Evolutionary conservation across 2,113 vertebrate species (phyloP), one percentile per base, ranked within the genome.

Genomic region (Hypomesus transpacificus): DNA sequence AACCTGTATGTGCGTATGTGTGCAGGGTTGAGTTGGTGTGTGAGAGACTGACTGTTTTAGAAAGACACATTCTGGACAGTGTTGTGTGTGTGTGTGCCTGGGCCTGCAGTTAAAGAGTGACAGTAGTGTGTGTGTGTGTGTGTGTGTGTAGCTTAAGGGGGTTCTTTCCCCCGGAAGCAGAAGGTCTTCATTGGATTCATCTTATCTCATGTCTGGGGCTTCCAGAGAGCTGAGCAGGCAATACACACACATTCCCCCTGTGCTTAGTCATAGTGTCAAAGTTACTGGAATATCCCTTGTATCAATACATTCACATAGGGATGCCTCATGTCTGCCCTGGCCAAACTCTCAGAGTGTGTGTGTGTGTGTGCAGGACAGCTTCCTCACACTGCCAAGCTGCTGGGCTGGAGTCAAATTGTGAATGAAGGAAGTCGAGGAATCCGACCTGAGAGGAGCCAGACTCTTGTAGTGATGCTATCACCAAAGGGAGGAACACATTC

Each of bases 141-240:
- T 52, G 70, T 66, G 64, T 58, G 50, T 66, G 50, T 57, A 26
- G 69, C 59, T 71, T 63, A 73, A 58, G 84, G 86, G 78, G 54
- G 71, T 81, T 70, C 51, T 78, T 83, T 87, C 80, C 71, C 70
- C 65, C 54, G 1, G 34, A 81, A 83, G 72, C 84, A 86, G 79
- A 84, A 78, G 76, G 79, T 86, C 84, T 83, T 81, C 82, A 79
- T 70, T 79, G 76, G 83, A 86, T 87, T 86, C 79, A 68, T 21
- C 74, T 89, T 89, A 90, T 89, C 81, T 88, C 84, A 87, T 85
- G 87, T 87, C 85, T 90, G 83, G 77, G 75, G 81, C 74, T 75
- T 84, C 81, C 83, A 84, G 83, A 87, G 85, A 85, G 68, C 34
- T 50, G 56, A 84, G 78, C 79, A 76, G 81, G 71, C 75, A 80